These are phyloP conservation scores for Tiliqua scincoides DNA, from an alignment of 2,113 vertebrate species.

Conservation along the genomic window DNA sequence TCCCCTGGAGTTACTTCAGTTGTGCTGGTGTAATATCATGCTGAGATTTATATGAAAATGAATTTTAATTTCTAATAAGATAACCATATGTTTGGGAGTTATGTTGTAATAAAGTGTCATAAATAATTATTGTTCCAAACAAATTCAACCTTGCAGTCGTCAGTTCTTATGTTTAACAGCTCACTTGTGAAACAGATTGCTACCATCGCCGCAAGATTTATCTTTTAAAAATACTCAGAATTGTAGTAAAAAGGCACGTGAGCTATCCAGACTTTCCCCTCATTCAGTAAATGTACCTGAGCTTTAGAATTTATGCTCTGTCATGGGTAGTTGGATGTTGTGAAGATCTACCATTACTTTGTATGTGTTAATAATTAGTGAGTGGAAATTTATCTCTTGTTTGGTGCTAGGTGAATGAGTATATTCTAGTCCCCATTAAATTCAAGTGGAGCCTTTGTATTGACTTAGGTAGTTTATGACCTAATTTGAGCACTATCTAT, in stretches of 20 bases:
- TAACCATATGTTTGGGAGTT: slow-evolving; percentile 72
- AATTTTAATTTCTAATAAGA: slow-evolving; percentile 75
- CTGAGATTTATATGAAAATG: slow-evolving; percentile 75
- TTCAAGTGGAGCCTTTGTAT: slow-evolving; percentile 6
- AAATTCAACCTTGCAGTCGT: slow-evolving; percentile 62
- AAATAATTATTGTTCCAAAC: slow-evolving; percentile 70
- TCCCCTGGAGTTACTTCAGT: slow-evolving; percentile 66
- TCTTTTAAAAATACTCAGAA: neutral
- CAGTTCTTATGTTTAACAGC: slow-evolving; percentile 57
- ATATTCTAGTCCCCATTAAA: neutral
- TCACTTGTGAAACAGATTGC: slow-evolving; percentile 39
- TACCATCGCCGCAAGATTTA: slow-evolving; percentile 23
- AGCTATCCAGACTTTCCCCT: neutral
- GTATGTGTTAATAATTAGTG: slow-evolving; percentile 32
- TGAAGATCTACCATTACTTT: slow-evolving; percentile 7
- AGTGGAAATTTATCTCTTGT: slow-evolving; percentile 13
- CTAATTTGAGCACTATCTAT: slow-evolving; percentile 2
- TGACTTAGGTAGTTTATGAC: neutral
- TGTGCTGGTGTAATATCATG: slow-evolving; percentile 62
- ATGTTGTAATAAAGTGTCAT: slow-evolving; percentile 65
- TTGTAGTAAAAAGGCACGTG: neutral
- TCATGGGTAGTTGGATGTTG: neutral
- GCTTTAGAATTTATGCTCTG: neutral
- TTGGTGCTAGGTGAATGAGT: slow-evolving; percentile 1
- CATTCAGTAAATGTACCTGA: slow-evolving; percentile 9